Base-by-base conservation (phyloP, 2,797 vertebrate species). In the Lophius americanus region DNA sequence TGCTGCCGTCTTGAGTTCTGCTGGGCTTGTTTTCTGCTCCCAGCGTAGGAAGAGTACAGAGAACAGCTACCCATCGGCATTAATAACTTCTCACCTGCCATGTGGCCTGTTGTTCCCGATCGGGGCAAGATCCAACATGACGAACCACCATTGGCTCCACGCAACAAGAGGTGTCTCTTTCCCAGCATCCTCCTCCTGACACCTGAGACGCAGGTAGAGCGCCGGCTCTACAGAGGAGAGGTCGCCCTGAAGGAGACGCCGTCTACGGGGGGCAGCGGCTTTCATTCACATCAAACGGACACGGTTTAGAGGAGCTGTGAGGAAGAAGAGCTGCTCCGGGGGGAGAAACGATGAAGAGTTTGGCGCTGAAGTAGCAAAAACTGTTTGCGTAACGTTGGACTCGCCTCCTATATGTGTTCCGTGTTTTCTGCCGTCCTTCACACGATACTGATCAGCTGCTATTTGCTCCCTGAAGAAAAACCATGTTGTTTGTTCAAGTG, bases 361-460 rank as follows among this genome's bases (percentile, higher is more conserved):
- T 81, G 81, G 57, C 71, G 80, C 75, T 77, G 76, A 65, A 82
- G 61, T 66, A 75, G 69, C 2, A 89, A 79, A 78, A 88, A 85
- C 77, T 74, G 85, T 75, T 85, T 23, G 23, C 23, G 38, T 79
- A 85, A 86, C 82, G 78, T n/a, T n/a, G 79, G 69, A 36, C 37
- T 88, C 83, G 93, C 91, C 90, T 90, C 87, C 86, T 87, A 82
- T 85, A 81, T 89, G 86, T 88, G 87, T 84, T 87, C 82, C 85
- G 78, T 78, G 80, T 82, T 79, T 79, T 79, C 82, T 81, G 68
- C 80, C 89, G 66, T 59, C 71, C 62, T 79, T 83, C 73, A 78
- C 68, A 78, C 64, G 79, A 79, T 76, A 86, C 81, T 71, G 59
- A 72, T 74, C 9, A 2, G 50, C 64, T 72, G 54, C 66, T 68